phyloP scores from a whole-genome alignment of 2,797 vertebrate genomes.

The Coluber constrictor region DNA sequence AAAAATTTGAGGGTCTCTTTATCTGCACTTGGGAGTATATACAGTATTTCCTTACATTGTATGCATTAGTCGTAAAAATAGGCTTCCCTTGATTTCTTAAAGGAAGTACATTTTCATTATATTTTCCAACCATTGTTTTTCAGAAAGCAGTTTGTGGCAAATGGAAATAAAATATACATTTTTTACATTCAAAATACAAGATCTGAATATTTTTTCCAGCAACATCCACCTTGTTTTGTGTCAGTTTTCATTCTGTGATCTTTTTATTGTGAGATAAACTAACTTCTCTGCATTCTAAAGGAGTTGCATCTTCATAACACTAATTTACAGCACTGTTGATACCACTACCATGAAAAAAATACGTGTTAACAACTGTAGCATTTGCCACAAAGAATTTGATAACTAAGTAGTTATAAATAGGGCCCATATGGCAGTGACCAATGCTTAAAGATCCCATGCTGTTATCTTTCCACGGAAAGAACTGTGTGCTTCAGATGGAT shows the following conservation, averaged over 20 bases:
- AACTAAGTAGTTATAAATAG: slow-evolving; percentile 13
- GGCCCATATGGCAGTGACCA: background rate
- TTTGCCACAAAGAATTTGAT: background rate
- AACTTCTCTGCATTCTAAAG: background rate
- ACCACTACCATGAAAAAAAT: background rate
- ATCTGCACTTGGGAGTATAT: background rate
- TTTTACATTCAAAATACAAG: background rate
- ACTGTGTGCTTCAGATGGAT: background rate
- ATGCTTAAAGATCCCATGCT: background rate
- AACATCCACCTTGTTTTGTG: background rate
- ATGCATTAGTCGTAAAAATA: background rate
- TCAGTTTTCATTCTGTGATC: background rate
- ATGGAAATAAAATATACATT: background rate
- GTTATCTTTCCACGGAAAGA: background rate
- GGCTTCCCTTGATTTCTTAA: background rate
- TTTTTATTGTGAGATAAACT: background rate
- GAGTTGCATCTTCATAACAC: background rate
- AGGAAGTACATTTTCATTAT: background rate
- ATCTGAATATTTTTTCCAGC: background rate
- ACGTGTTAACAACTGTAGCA: slow-evolving; percentile 13
- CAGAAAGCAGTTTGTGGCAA: background rate
- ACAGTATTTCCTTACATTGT: background rate
- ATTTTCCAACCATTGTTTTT: background rate
- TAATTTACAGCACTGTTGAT: background rate
- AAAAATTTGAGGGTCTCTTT: background rate